These are phyloP conservation scores for Mesocricetus auratus DNA, from an alignment of 2,113 vertebrate species.

Conservation along the genomic window DNA sequence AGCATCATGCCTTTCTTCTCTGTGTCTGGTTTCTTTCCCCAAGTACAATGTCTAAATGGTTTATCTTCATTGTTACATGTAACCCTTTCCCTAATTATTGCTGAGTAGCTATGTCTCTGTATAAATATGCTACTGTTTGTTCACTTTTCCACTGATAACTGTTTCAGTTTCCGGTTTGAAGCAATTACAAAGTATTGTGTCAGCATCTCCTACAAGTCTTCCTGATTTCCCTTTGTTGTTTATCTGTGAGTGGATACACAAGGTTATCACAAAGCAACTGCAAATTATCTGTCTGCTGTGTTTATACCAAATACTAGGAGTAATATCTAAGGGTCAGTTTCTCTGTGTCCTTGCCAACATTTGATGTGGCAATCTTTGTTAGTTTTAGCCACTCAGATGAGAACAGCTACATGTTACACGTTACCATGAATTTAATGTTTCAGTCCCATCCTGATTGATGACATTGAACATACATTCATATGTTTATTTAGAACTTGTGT, in stretches of 20 bases:
- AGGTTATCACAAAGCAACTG: background rate
- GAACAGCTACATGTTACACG: accelerated
- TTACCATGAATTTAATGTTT: background rate
- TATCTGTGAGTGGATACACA: background rate
- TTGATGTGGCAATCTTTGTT: background rate
- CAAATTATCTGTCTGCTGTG: background rate
- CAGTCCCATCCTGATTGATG: background rate
- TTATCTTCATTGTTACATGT: background rate
- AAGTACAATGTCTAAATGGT: background rate
- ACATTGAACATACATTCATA: background rate
- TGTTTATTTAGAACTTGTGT: background rate
- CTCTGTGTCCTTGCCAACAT: background rate
- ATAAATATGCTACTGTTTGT: background rate
- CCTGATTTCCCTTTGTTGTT: background rate
- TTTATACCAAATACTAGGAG: background rate
- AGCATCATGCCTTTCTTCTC: background rate
- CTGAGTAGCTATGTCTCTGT: background rate
- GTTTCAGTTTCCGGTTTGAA: background rate
- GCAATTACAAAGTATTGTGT: background rate
- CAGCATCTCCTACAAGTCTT: background rate
- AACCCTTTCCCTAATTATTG: background rate
- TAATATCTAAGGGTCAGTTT: background rate
- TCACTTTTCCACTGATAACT: background rate
- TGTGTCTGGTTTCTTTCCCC: background rate
- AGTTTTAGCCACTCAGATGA: background rate